Base-by-base conservation (phyloP, 2,113 vertebrate genomes). In the Aleadryas rufinucha region DNA sequence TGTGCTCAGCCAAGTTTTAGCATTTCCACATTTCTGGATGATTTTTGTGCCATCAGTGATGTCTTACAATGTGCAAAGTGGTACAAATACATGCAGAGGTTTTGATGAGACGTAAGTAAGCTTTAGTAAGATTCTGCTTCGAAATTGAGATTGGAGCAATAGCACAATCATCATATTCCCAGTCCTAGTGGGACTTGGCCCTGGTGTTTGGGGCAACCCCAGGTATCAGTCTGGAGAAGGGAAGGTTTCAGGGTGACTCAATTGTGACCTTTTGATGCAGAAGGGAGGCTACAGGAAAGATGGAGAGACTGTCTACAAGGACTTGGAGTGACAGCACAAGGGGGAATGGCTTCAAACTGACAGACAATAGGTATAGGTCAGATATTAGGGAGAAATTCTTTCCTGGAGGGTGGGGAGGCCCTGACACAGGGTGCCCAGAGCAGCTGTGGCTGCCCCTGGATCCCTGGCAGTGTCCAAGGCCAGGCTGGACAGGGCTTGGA, bases 1-100 rank as follows among this genome's bases (percentile, higher is more conserved):
- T 0, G 0, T 20, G 11, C 24, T 86, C 15, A 89, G 84, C 50
- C 42, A 81, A 39, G 23, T 53, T 47, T 30, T 35, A 50, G 59
- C 1, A 0, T 84, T 61, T 84, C 53, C 33, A 35, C 0, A 0
- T 14, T 80, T 27, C 44, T 53, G 45, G 74, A 50, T 70, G 30
- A 7, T 54, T 77, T 91, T 33, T 54, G 23, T 78, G 47, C 33
- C 21, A 22, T 63, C 8, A 6, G 27, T 59, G 56, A 68, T 79
- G 20, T 21, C 78, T 74, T 39, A 53, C 0, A 8, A 33, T 54
- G 35, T 21, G 30, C 50, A 74, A 14, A 89, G 30, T 26, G 28
- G 13, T 86, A 60, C 2, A 54, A 61, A 76, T 24, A 4, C 6
- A 3, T 22, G 41, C 23, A 15, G 74, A 50, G 0, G 0, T 74